Conservation (phyloP, 2,888 invertebrate species). For the Cheilosia vulpina region DNA sequence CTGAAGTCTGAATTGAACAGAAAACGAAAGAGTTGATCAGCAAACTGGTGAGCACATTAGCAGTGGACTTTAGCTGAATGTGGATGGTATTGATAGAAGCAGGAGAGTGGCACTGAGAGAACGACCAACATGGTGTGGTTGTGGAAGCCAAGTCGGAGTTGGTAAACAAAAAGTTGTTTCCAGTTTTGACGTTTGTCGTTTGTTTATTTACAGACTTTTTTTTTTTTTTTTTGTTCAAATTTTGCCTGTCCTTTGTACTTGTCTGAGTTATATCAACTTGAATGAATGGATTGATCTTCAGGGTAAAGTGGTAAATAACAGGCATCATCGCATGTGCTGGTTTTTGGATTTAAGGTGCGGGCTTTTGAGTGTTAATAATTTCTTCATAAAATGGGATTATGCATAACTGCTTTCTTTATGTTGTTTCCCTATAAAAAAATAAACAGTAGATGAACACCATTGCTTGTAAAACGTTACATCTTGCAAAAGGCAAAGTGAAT, state of each 20-base stretch:
- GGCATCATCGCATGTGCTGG: constrained; percentile 3
- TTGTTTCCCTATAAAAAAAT: too few species aligned
- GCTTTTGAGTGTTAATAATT: not conserved
- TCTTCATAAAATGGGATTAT: too few species aligned
- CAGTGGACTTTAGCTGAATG: constrained; percentile 68
- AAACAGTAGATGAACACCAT: too few species aligned
- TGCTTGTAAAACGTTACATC: too few species aligned
- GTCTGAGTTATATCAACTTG: constrained; percentile 32
- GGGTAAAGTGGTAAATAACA: constrained; percentile 10
- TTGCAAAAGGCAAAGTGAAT: too few species aligned
- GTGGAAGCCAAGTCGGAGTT: constrained; percentile 44
- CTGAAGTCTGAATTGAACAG: not conserved
- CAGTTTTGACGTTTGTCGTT: constrained; percentile 33
- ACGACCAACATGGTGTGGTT: constrained; percentile 23
- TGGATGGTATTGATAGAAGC: constrained; percentile 40
- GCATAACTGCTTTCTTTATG: too few species aligned
- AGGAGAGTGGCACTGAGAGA: not conserved
- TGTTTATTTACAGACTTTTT: constrained; percentile 14
- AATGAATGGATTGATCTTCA: constrained; percentile 40
- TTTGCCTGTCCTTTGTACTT: not conserved
- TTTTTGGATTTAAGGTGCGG: not conserved
- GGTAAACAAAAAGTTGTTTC: constrained; percentile 47
- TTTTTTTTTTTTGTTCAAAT: not conserved
- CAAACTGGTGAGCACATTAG: constrained; percentile 20
- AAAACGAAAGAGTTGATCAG: constrained; percentile 59